A percentile compares a stretch with the other conserved stretches of the same genome.
These are phyloP conservation scores for Cloeon dipterum DNA, from an alignment of 2,888 invertebrate species.

Conservation along the genomic window DNA sequence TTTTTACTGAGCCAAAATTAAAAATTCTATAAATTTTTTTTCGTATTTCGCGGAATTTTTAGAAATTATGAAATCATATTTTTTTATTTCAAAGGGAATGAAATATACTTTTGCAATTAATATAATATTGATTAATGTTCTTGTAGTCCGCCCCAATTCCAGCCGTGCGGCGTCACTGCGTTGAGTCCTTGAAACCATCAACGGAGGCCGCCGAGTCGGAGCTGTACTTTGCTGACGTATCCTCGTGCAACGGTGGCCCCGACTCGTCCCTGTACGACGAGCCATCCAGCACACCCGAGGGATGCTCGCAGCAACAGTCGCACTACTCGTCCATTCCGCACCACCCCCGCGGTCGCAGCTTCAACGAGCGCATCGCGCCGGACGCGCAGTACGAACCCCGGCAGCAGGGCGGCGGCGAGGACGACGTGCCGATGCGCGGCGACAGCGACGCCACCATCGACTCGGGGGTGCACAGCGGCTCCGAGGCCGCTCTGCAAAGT, in stretches of 20 bases:
- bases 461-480: background rate
- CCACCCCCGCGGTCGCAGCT: background rate
- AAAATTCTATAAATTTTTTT: too few species aligned
- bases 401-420: background rate
- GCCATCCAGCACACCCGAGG: background rate
- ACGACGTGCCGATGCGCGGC: background rate
- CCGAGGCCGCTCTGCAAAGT: background rate
- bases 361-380: background rate
- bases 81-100: too few species aligned
- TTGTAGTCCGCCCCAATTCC: too few species aligned
- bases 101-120: too few species aligned
- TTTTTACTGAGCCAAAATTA: too few species aligned
- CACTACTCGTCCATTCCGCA: background rate
- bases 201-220: conserved; percentile 36
- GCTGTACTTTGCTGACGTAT: conserved; percentile 68
- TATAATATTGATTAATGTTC: too few species aligned
- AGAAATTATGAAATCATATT: too few species aligned
- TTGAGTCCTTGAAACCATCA: too few species aligned
- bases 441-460: conserved; percentile 1
- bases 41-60: too few species aligned
- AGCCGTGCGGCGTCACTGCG: too few species aligned
- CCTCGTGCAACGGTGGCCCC: conserved; percentile 23
- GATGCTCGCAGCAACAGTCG: background rate
- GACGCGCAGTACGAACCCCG: conserved; percentile 1
- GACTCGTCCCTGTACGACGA: conserved; percentile 1